These are phyloP conservation scores for Drosophila gaucha DNA, from an alignment of 2,888 invertebrate species.

Conservation along the genomic window DNA sequence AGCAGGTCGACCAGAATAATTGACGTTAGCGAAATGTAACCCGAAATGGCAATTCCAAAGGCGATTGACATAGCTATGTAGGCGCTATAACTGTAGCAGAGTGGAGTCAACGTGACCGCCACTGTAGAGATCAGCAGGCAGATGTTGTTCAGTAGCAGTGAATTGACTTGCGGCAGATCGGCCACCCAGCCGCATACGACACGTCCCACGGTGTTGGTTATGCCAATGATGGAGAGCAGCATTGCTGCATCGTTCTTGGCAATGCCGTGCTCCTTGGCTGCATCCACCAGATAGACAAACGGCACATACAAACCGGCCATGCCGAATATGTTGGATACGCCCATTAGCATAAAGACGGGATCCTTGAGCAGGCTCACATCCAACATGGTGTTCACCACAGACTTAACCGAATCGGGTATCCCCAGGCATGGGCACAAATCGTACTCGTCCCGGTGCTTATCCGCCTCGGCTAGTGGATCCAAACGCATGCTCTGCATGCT, in stretches of 20 bases:
- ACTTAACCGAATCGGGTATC: constrained; percentile 92
- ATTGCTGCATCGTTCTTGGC: constrained; percentile 88
- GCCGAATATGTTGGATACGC: constrained; percentile 97
- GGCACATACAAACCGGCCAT: constrained; percentile 99
- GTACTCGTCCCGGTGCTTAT: constrained; percentile 87
- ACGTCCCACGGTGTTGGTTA: constrained; percentile 97
- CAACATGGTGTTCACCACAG: constrained; percentile 94
- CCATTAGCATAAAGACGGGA: constrained; percentile 95
- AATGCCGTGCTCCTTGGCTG: constrained; percentile 89
- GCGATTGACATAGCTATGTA: constrained; percentile 93
- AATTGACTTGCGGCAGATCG: constrained; percentile 96
- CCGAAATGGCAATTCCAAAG: constrained; percentile 97
- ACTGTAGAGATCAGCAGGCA: constrained; percentile 96
- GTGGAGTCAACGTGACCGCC: constrained; percentile 92
- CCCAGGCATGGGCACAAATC: constrained; percentile 92
- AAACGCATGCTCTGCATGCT: constrained; percentile 87
- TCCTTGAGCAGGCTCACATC: constrained; percentile 94
- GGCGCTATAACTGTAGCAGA: constrained; percentile 91
- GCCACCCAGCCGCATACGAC: constrained; percentile 95
- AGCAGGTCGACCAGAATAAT: constrained; percentile 98
- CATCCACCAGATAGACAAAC: constrained; percentile 96
- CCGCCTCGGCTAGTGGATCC: constrained; percentile 85
- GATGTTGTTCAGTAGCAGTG: constrained; percentile 95
- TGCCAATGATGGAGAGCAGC: constrained; percentile 88
- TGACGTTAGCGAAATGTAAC: constrained; percentile 98